These are phyloP conservation scores for Tachystola acroxantha DNA, from an alignment of 2,888 invertebrate species.

Conservation along the genomic window DNA sequence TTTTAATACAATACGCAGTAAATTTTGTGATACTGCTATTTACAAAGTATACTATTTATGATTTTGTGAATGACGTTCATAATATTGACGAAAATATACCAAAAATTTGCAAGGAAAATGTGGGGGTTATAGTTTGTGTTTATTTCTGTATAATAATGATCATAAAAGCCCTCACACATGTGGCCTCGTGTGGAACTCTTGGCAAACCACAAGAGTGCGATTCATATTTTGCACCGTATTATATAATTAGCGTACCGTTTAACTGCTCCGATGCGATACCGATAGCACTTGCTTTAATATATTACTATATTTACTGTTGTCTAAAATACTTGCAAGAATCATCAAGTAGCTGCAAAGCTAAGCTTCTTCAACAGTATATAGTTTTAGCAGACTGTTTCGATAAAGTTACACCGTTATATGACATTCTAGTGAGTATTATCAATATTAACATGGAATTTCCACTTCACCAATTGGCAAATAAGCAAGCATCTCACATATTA, in stretches of 20 bases:
- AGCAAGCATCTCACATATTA: too few species aligned
- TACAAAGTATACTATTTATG: not conserved
- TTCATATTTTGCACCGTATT: not conserved
- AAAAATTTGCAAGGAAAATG: not conserved
- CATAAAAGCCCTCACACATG: not conserved
- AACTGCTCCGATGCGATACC: not conserved
- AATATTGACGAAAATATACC: not conserved
- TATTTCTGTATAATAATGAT: not conserved
- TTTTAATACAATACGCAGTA: not conserved
- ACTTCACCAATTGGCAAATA: too few species aligned
- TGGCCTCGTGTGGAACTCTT: not conserved
- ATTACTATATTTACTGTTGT: not conserved
- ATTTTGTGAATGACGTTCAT: not conserved
- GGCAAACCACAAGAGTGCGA: not conserved
- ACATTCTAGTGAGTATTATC: constrained; percentile 9
- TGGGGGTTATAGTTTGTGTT: not conserved
- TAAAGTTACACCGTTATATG: constrained; percentile 10
- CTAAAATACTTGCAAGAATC: not conserved
- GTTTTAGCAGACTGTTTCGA: constrained; percentile 5
- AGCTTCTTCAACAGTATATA: constrained; percentile 1
- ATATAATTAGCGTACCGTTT: too few species aligned
- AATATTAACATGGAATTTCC: too few species aligned
- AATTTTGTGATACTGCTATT: not conserved
- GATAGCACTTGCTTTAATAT: not conserved
- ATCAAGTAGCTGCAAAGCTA: not conserved